These are phyloP conservation scores for Enteromius paludinosus DNA, from an alignment of 2,797 vertebrate species.

Conservation along the genomic window DNA sequence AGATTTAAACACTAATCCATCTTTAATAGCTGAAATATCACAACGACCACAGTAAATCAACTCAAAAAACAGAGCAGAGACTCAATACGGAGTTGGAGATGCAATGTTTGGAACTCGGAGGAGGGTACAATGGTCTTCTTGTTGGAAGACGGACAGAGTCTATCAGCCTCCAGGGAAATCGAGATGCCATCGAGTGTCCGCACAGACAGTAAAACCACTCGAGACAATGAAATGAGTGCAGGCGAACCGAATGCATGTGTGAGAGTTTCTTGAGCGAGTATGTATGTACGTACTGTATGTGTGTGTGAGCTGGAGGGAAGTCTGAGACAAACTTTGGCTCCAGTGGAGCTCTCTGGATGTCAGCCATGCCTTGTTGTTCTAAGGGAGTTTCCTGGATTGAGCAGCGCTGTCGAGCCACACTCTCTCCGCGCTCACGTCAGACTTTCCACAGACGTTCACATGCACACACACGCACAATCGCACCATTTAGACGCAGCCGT, in stretches of 20 bases:
- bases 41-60: constrained; percentile 3
- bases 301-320: constrained; percentile 34
- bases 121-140: constrained; percentile 26
- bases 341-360: constrained; percentile 73
- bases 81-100: not conserved
- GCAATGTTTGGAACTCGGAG: constrained; percentile 24
- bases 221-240: constrained; percentile 22
- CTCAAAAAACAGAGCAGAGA: constrained; percentile 1
- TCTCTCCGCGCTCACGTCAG: constrained; percentile 78
- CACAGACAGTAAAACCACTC: constrained; percentile 21
- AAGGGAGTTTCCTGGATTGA: constrained; percentile 76
- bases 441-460: constrained; percentile 80
- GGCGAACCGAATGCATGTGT: constrained; percentile 29
- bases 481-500: constrained; percentile 83
- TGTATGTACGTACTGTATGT: not conserved
- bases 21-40: constrained; percentile 20
- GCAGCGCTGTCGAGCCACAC: constrained; percentile 63
- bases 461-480: constrained; percentile 74
- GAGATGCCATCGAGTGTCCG: constrained; percentile 29
- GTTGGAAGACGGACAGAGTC: constrained; percentile 5
- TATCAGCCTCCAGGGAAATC: constrained; percentile 20
- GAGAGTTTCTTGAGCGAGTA: constrained; percentile 27
- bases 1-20: not conserved
- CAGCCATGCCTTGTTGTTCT: constrained; percentile 84
- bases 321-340: constrained; percentile 57